Percentiles rank a stretch among this genome's conserved stretches.
phyloP scores from a whole-genome alignment of 2,113 vertebrate genomes.

The Siniperca chuatsi region DNA sequence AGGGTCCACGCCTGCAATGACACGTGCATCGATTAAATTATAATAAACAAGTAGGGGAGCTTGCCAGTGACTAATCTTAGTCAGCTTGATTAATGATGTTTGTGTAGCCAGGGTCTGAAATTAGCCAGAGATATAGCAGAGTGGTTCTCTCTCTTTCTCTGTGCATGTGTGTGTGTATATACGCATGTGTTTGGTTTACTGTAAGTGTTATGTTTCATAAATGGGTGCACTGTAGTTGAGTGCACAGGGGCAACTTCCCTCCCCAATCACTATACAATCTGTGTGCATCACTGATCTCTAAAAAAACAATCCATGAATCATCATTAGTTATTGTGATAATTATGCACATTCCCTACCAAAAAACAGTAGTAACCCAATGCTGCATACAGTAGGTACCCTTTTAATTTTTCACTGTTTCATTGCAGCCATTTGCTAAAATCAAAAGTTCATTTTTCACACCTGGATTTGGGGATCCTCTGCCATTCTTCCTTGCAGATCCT shows the following conservation, averaged over 20 bases:
- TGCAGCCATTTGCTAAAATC: too few species aligned
- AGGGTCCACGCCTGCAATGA: slow-evolving; percentile 43
- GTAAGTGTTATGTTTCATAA: slow-evolving; percentile 42
- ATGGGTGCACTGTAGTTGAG: slow-evolving; percentile 53
- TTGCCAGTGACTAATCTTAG: slow-evolving; percentile 77
- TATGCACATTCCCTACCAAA: slow-evolving; percentile 40
- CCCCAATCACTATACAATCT: slow-evolving; percentile 56
- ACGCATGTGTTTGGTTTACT: slow-evolving; percentile 45
- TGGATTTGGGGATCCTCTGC: too few species aligned
- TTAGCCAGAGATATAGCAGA: slow-evolving; percentile 69
- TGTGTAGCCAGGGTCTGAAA: slow-evolving; percentile 68
- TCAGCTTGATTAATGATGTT: slow-evolving; percentile 84
- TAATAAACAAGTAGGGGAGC: slow-evolving; percentile 77
- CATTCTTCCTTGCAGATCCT: too few species aligned
- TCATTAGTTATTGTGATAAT: slow-evolving; percentile 81
- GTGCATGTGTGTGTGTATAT: slow-evolving; percentile 11
- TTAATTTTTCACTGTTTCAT: too few species aligned
- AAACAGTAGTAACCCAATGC: slow-evolving; percentile 9
- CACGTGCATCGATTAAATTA: slow-evolving; percentile 80
- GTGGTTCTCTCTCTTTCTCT: slow-evolving; percentile 27
- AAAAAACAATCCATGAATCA: slow-evolving; percentile 80
- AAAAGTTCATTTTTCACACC: too few species aligned
- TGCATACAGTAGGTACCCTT: not conserved
- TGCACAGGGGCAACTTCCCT: slow-evolving; percentile 48
- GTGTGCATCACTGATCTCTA: slow-evolving; percentile 69